These are phyloP conservation scores for Lanistes nyassanus DNA, from an alignment of 1,140 invertebrate genomes.

Conservation along the genomic window DNA sequence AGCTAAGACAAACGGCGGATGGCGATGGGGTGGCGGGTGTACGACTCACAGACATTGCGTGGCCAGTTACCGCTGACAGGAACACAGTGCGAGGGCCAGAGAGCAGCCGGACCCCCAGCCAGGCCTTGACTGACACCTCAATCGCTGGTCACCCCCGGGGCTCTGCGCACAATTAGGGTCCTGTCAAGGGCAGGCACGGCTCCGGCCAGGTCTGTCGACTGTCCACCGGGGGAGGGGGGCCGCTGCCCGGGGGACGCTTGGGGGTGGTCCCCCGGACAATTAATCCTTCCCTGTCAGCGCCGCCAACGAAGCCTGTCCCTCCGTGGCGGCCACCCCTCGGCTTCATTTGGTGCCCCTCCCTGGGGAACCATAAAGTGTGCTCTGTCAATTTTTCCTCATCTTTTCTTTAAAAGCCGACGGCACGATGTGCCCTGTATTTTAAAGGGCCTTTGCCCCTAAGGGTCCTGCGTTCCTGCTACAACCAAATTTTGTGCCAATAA, in stretches of 20 bases:
- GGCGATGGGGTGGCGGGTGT: no score
- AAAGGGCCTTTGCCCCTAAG: neutral
- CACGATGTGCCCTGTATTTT: slow-evolving; percentile 19
- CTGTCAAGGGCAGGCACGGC: slow-evolving; percentile 35
- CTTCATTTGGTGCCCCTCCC: slow-evolving; percentile 24
- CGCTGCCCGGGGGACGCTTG: neutral
- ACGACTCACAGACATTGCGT: no score
- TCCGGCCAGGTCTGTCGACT: neutral
- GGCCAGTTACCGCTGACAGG: no score
- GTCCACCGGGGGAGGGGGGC: neutral
- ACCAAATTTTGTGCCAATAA: slow-evolving; percentile 11
- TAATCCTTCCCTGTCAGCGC: slow-evolving; percentile 28
- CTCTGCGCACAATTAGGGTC: slow-evolving; percentile 25
- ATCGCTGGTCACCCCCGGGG: slow-evolving; percentile 20
- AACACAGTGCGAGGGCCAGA: no score
- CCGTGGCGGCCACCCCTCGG: slow-evolving; percentile 11
- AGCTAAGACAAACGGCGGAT: no score
- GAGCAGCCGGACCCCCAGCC: neutral
- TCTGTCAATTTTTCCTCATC: slow-evolving; percentile 32
- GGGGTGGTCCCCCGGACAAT: slow-evolving; percentile 21
- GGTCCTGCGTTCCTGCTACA: slow-evolving; percentile 1
- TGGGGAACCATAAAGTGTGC: slow-evolving; percentile 28
- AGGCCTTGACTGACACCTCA: slow-evolving; percentile 26
- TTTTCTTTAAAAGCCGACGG: slow-evolving; percentile 20
- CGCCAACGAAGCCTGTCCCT: slow-evolving; percentile 4